Percentiles rank a stretch among this genome's conserved stretches.
Conservation (phyloP, 2,797 vertebrate genomes). For the Hoplostethus mediterraneus region DNA sequence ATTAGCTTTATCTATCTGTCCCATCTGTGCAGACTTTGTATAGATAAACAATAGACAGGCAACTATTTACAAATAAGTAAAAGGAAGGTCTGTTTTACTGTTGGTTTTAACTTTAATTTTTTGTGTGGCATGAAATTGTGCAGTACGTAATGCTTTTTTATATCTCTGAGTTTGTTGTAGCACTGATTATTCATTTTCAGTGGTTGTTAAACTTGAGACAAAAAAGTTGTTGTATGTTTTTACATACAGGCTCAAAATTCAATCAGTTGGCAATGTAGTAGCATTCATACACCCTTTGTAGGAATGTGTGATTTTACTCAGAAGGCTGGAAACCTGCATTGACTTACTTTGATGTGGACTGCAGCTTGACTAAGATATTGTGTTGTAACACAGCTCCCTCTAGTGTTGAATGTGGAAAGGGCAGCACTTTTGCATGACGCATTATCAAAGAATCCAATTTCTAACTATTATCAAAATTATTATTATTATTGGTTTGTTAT, state of each 20-base stretch:
- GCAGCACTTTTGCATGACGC: not conserved
- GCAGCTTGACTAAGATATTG: not conserved
- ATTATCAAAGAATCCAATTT: too few species aligned
- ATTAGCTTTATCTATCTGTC: slow-evolving; percentile 16
- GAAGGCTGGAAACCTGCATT: not conserved
- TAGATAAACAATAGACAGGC: not conserved
- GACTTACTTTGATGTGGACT: not conserved
- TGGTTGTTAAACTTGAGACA: too few species aligned
- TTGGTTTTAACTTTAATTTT: not conserved
- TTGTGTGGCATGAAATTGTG: not conserved
- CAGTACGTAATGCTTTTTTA: not conserved
- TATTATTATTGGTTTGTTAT: too few species aligned
- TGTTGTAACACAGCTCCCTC: slow-evolving; percentile 55
- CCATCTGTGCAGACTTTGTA: slow-evolving; percentile 19
- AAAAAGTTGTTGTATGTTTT: too few species aligned
- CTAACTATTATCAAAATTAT: too few species aligned
- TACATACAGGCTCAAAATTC: not conserved
- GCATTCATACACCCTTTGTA: not conserved
- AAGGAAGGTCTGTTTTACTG: not conserved
- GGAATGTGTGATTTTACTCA: not conserved
- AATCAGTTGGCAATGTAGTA: not conserved
- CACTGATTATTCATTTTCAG: too few species aligned
- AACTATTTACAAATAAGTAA: slow-evolving; percentile 8
- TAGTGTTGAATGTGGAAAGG: slow-evolving; percentile 41
- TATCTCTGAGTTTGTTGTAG: not conserved